Evolutionary conservation across 2,113 vertebrate genomes (phyloP).

Genomic region (Recurvirostra avosetta): DNA sequence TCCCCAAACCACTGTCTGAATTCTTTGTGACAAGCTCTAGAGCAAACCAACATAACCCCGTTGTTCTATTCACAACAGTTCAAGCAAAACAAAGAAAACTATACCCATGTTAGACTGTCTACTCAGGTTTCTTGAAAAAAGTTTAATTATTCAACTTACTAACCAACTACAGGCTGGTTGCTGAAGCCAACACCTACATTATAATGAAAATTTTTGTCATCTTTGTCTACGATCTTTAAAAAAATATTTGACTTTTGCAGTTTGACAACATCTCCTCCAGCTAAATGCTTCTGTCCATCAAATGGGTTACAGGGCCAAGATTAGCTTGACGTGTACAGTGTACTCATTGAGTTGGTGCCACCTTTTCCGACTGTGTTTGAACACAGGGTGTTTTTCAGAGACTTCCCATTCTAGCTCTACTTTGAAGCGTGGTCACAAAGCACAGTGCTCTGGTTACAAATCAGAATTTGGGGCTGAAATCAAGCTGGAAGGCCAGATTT

Average conservation of each 20-base stretch:
- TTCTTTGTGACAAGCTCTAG: neutral
- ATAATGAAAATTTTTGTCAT: neutral
- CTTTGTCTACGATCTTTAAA: neutral
- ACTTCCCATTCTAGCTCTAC: neutral
- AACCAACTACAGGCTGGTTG: neutral
- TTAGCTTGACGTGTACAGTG: neutral
- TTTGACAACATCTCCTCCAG: neutral
- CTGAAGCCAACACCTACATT: neutral
- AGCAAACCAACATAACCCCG: neutral
- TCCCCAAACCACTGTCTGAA: neutral
- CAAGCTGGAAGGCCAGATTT: neutral
- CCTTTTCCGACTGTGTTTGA: neutral
- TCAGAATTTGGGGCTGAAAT: neutral
- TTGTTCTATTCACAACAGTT: neutral
- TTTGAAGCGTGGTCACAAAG: neutral
- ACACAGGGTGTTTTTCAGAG: neutral
- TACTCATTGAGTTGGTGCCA: neutral
- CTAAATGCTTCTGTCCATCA: neutral
- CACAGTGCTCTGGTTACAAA: neutral
- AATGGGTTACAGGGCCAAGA: neutral
- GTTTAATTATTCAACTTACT: neutral
- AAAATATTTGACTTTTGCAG: neutral
- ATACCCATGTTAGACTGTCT: accelerated
- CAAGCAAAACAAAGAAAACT: neutral
- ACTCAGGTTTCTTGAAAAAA: neutral